Evolutionary conservation across 2,888 invertebrate species (phyloP).

Genomic region (Hirtodrosophila cameraria): DNA sequence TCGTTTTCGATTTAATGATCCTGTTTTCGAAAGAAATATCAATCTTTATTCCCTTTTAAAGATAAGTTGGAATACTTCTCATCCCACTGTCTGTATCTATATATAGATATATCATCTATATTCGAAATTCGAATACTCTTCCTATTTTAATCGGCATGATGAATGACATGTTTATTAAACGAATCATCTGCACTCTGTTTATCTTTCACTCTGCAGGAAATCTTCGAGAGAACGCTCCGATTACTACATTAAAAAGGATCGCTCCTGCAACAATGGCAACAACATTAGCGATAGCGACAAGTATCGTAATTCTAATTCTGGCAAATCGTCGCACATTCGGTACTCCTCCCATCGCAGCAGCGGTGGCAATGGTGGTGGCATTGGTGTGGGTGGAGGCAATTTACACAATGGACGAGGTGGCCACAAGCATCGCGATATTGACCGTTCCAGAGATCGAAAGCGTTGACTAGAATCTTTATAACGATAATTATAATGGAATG

Average conservation of each 20-base stretch:
- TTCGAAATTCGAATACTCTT: no score
- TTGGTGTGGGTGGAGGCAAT: conserved; percentile 38
- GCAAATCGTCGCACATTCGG: conserved; percentile 82
- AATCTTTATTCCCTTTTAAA: no score
- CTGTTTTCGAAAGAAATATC: no score
- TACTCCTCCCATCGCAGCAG: conserved; percentile 79
- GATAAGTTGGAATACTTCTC: no score
- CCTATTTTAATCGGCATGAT: no score
- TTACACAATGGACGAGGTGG: conserved; percentile 64
- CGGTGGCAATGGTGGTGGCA: conserved; percentile 45
- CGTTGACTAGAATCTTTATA: conserved; percentile 63
- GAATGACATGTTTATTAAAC: no score
- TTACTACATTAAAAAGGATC: conserved; percentile 79
- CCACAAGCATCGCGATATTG: conserved; percentile 80
- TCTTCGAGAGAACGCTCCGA: conserved; percentile 78
- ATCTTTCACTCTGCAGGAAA: conserved; percentile 45
- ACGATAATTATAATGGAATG: conserved; percentile 5
- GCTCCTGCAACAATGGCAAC: conserved; percentile 57
- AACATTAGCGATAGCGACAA: conserved; percentile 72
- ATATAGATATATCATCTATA: no score
- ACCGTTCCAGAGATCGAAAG: conserved; percentile 82
- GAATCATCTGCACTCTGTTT: neutral
- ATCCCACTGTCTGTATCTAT: no score
- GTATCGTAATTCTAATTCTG: conserved; percentile 76
- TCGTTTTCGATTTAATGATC: no score